Percentiles rank a stretch among this genome's conserved stretches.
These are phyloP conservation scores for Drosophila putrida DNA, from an alignment of 2,888 invertebrate genomes.

Conservation along the genomic window DNA sequence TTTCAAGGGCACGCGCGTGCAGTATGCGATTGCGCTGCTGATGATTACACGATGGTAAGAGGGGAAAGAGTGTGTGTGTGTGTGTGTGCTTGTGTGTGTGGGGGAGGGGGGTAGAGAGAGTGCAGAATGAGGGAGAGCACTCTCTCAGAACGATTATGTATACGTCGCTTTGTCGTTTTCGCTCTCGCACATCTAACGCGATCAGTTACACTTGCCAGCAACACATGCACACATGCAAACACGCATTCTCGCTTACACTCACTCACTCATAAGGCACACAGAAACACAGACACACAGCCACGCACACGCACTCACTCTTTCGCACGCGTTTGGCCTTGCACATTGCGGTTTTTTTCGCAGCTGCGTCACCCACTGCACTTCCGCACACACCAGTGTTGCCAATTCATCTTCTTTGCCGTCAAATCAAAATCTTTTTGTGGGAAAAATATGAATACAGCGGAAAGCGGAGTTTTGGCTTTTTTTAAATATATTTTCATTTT, in stretches of 20 bases:
- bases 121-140: neutral
- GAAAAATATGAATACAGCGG: too few species aligned
- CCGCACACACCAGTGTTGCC: slow-evolving; percentile 48
- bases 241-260: slow-evolving; percentile 2
- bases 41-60: slow-evolving; percentile 2
- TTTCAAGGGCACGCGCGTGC: slow-evolving; percentile 79
- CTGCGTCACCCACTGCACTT: slow-evolving; percentile 70
- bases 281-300: slow-evolving; percentile 6
- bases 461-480: too few species aligned
- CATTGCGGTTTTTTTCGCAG: slow-evolving; percentile 49
- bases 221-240: slow-evolving; percentile 3
- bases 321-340: slow-evolving; percentile 74
- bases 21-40: slow-evolving; percentile 43
- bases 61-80: neutral
- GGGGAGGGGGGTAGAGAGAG: neutral
- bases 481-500: too few species aligned
- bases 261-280: slow-evolving; percentile 28
- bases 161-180: neutral
- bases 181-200: slow-evolving; percentile 57
- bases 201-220: slow-evolving; percentile 69
- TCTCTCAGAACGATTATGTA: slow-evolving; percentile 3
- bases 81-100: neutral
- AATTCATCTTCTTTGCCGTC: too few species aligned
- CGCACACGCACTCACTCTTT: slow-evolving; percentile 49
- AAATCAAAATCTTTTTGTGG: too few species aligned